A percentile compares a stretch with the other conserved stretches of the same genome.
phyloP scores from a whole-genome alignment of 2,888 invertebrate genomes.

The Lampropteryx suffumata region DNA sequence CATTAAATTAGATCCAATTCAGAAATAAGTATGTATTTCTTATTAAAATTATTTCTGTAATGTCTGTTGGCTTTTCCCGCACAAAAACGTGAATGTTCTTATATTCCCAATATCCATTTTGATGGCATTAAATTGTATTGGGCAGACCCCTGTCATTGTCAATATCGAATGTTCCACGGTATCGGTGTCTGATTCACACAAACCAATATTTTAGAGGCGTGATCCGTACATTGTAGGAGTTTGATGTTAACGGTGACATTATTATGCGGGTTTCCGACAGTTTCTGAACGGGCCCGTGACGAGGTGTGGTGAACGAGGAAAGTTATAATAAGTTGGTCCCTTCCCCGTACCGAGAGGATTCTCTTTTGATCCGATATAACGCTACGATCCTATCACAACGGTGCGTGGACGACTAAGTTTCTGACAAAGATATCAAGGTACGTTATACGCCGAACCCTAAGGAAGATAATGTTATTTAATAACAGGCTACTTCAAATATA shows the following conservation, averaged over 20 bases:
- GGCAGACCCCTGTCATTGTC: slow-evolving; percentile 54
- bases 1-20: slow-evolving; percentile 1
- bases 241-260: slow-evolving; percentile 58
- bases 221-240: slow-evolving; percentile 59
- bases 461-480: no score
- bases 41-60: no score
- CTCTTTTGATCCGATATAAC: slow-evolving; percentile 63
- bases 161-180: no score
- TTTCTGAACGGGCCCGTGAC: slow-evolving; percentile 57
- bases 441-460: slow-evolving; percentile 21
- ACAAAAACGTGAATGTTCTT: slow-evolving; percentile 15
- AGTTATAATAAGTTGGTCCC: slow-evolving; percentile 75
- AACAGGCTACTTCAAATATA: no score
- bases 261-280: slow-evolving; percentile 68
- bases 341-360: slow-evolving; percentile 56
- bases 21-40: not conserved
- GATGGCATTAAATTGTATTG: slow-evolving; percentile 50
- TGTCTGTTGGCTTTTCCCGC: no score
- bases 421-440: slow-evolving; percentile 29
- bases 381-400: slow-evolving; percentile 40
- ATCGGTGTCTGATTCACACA: slow-evolving; percentile 51
- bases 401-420: slow-evolving; percentile 31
- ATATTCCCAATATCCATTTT: slow-evolving; percentile 45
- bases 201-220: slow-evolving; percentile 59
- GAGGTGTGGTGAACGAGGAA: slow-evolving; percentile 72